Conservation (phyloP, 2,888 invertebrate genomes). For the Sympetrum striolatum region DNA sequence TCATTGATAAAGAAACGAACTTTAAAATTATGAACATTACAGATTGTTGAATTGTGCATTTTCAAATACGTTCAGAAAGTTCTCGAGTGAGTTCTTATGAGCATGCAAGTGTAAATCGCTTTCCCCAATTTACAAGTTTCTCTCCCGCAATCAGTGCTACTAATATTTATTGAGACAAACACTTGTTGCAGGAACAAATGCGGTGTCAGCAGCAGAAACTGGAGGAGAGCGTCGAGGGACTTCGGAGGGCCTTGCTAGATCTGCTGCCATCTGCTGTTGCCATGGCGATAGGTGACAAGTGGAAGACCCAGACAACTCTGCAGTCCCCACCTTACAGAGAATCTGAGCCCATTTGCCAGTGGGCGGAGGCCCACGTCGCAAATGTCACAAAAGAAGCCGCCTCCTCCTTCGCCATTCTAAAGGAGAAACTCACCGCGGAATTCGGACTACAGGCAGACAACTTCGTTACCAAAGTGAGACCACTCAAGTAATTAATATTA, state of each 20-base stretch:
- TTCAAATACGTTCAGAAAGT: too few species aligned
- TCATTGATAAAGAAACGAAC: too few species aligned
- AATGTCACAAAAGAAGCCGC: background rate
- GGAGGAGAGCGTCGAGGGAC: conserved; percentile 17
- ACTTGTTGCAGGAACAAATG: background rate
- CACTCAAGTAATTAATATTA: too few species aligned
- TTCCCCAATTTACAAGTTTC: too few species aligned
- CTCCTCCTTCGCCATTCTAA: background rate
- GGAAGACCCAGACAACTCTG: background rate
- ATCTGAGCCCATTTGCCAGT: background rate
- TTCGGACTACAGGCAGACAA: conserved; percentile 23
- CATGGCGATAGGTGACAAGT: background rate
- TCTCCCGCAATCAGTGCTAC: too few species aligned
- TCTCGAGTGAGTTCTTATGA: too few species aligned
- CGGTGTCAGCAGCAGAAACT: conserved; percentile 25
- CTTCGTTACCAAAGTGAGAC: conserved; percentile 1
- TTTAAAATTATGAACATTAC: too few species aligned
- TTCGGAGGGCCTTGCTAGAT: conserved; percentile 10
- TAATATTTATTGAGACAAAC: too few species aligned
- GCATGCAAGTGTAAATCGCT: too few species aligned
- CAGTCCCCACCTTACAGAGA: background rate
- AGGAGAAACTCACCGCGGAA: conserved; percentile 4
- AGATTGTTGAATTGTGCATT: too few species aligned
- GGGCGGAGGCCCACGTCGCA: background rate
- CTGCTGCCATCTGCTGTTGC: conserved; percentile 22